phyloP scores from a whole-genome alignment of 2,888 invertebrate genomes.

The Steinernema carpocapsae region DNA sequence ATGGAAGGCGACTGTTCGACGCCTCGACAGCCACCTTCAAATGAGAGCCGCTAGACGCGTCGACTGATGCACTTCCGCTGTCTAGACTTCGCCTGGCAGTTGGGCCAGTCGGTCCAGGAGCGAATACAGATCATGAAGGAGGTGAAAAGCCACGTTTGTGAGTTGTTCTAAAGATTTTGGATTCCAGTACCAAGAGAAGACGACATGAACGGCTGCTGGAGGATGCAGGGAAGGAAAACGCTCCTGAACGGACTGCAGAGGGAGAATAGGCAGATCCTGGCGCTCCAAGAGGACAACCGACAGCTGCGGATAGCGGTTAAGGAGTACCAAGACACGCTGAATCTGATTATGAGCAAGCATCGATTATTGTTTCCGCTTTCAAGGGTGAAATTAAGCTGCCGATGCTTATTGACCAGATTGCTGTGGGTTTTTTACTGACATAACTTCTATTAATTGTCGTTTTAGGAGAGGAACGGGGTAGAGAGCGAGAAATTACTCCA shows the following conservation, averaged over 20 bases:
- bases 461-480: constrained; percentile 3
- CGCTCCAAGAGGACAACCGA: constrained; percentile 89
- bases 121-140: constrained; percentile 5
- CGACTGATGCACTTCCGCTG: too few species aligned
- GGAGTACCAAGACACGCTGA: constrained; percentile 90
- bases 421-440: neutral
- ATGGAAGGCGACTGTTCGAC: too few species aligned
- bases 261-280: constrained; percentile 83
- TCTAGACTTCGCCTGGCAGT: too few species aligned
- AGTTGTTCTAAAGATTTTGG: neutral
- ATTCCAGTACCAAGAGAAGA: constrained; percentile 87
- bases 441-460: neutral
- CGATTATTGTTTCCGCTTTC: neutral
- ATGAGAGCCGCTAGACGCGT: too few species aligned
- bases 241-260: constrained; percentile 88
- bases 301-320: constrained; percentile 88
- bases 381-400: neutral
- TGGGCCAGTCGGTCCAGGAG: constrained; percentile 18
- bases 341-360: constrained; percentile 84
- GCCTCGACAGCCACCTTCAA: too few species aligned
- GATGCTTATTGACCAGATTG: neutral
- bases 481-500: neutral
- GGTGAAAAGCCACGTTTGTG: too few species aligned
- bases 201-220: constrained; percentile 85
- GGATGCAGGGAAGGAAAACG: constrained; percentile 85